Evolutionary conservation across 2,113 vertebrate genomes (phyloP).

Genomic region (Oncorhynchus clarkii): DNA sequence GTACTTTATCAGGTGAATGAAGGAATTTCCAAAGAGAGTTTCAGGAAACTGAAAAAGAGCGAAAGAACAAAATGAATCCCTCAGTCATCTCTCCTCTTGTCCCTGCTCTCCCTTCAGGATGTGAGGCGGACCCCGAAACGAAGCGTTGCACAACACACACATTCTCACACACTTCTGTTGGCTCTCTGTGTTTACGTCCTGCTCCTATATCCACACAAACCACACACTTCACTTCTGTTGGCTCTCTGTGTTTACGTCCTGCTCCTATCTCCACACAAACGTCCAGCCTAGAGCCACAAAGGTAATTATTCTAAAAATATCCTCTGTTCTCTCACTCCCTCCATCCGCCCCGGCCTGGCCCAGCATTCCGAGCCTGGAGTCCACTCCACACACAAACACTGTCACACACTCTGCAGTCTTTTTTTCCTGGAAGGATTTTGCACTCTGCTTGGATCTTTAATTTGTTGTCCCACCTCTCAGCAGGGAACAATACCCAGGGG

Average conservation of each 20-base stretch:
- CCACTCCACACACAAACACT: slow-evolving; percentile 16
- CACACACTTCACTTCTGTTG: too few relatives aligned
- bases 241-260: slow-evolving; percentile 46
- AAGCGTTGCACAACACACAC: slow-evolving; percentile 1
- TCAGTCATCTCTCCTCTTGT: neutral
- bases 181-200: too few relatives aligned
- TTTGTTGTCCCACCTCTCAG: slow-evolving; percentile 45
- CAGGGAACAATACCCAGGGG: slow-evolving; percentile 65
- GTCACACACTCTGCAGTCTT: slow-evolving; percentile 64
- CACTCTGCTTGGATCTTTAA: slow-evolving; percentile 53
- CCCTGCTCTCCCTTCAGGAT: neutral
- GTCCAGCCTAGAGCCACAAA: slow-evolving; percentile 39
- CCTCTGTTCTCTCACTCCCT: slow-evolving; percentile 24
- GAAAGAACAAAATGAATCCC: neutral
- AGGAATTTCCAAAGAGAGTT: neutral
- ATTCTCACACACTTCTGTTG: neutral
- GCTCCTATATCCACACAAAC: too few relatives aligned
- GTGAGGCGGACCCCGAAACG: neutral
- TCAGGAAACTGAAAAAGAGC: slow-evolving; percentile 16
- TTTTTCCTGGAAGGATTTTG: slow-evolving; percentile 74
- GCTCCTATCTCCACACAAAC: slow-evolving; percentile 46
- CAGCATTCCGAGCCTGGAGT: slow-evolving; percentile 28
- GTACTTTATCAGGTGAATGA: neutral
- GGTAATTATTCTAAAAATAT: slow-evolving; percentile 68
- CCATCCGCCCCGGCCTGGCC: slow-evolving; percentile 9